Evolutionary conservation across 2,888 invertebrate species (phyloP).

Genomic region (Atrina japonica): DNA sequence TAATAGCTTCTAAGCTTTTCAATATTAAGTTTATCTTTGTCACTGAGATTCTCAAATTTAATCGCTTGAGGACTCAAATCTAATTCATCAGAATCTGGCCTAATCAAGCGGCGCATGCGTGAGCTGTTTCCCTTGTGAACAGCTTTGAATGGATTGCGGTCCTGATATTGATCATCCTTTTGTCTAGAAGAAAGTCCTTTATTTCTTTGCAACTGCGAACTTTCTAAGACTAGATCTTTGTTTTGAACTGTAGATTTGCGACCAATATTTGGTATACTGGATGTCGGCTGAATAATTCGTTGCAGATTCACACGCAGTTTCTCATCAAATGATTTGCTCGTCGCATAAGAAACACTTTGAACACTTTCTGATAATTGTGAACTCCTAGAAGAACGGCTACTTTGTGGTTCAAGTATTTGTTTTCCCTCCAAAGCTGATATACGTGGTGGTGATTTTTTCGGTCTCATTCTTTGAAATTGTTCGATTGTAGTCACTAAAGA

Average conservation of each 20-base stretch:
- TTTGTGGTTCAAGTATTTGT: conserved; percentile 59
- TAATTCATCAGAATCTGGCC: conserved; percentile 49
- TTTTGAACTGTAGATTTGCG: conserved; percentile 49
- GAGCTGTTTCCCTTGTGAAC: conserved; percentile 51
- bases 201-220: conserved; percentile 48
- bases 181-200: conserved; percentile 7
- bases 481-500: conserved; percentile 66
- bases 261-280: conserved; percentile 66
- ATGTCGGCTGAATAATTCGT: conserved; percentile 57
- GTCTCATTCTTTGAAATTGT: conserved; percentile 66
- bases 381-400: conserved; percentile 30
- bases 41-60: conserved; percentile 48
- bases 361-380: conserved; percentile 34
- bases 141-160: conserved; percentile 48
- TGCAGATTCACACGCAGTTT: conserved; percentile 63
- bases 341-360: conserved; percentile 4
- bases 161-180: conserved; percentile 22
- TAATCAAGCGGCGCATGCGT: conserved; percentile 39
- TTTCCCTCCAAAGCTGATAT: conserved; percentile 67
- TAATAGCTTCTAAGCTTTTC: conserved; percentile 62
- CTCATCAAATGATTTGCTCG: conserved; percentile 57
- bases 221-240: conserved; percentile 53
- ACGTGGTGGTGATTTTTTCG: conserved; percentile 56
- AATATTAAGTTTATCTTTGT: conserved; percentile 55
- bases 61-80: conserved; percentile 54